phyloP scores from a whole-genome alignment of 2,113 vertebrate genomes.

The Cyprinodon variegatus region DNA sequence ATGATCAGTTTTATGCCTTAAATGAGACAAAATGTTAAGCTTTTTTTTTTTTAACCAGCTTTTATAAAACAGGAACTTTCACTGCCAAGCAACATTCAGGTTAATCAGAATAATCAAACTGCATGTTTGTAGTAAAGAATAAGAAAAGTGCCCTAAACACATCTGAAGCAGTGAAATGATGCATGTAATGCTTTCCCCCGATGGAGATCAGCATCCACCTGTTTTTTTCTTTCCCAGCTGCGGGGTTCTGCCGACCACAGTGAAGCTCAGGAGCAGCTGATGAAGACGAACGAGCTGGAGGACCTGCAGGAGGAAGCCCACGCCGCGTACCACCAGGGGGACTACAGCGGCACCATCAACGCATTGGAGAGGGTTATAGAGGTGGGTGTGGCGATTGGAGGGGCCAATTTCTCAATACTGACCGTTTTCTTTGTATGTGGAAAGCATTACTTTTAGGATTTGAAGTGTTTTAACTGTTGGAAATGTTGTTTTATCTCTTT shows the following conservation, averaged over 20 bases:
- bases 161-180: neutral
- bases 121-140: neutral
- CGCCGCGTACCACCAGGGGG: conserved; percentile 72
- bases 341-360: conserved; percentile 71
- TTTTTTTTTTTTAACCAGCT: too few species aligned
- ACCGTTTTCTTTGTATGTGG: too few species aligned
- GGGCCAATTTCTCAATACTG: neutral
- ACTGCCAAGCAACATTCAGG: too few species aligned
- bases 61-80: too few species aligned
- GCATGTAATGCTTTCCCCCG: neutral
- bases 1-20: too few species aligned
- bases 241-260: conserved; percentile 73
- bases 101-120: too few species aligned
- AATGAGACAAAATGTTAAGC: too few species aligned
- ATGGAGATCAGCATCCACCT: neutral
- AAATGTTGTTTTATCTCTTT: neutral
- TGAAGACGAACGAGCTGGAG: conserved; percentile 75
- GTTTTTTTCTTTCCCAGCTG: conserved; percentile 65
- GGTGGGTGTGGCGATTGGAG: conserved; percentile 50
- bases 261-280: conserved; percentile 80
- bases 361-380: conserved; percentile 81
- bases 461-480: neutral
- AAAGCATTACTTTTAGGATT: neutral
- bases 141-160: too few species aligned
- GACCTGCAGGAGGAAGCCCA: conserved; percentile 76